These are phyloP conservation scores for Meloe dianella DNA, from an alignment of 2,888 invertebrate genomes.

Conservation along the genomic window DNA sequence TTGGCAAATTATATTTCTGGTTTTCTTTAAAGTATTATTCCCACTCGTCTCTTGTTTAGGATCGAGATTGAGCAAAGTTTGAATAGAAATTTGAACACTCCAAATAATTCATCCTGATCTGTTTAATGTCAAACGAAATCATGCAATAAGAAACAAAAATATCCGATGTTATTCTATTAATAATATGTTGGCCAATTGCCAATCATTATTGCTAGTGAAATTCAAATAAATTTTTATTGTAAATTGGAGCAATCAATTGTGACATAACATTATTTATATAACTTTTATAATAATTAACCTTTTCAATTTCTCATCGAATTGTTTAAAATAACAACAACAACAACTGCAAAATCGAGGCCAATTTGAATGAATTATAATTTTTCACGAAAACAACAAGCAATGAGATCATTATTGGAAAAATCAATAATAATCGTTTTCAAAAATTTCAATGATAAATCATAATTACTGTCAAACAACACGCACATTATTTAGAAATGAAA, in stretches of 20 bases:
- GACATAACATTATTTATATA: constrained; percentile 10
- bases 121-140: constrained; percentile 23
- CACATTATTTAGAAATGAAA: too few relatives aligned
- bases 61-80: neutral
- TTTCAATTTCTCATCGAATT: neutral
- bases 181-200: constrained; percentile 25
- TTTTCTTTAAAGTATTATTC: neutral
- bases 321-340: neutral
- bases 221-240: neutral
- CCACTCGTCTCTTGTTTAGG: too few relatives aligned
- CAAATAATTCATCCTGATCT: constrained; percentile 23
- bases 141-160: constrained; percentile 24
- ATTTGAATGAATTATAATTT: constrained; percentile 10
- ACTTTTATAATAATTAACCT: neutral
- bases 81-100: neutral
- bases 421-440: neutral
- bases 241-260: constrained; percentile 4
- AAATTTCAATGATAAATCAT: neutral
- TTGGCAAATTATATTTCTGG: neutral
- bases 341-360: neutral
- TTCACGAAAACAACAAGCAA: neutral
- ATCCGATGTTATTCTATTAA: constrained; percentile 29
- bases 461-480: neutral
- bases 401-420: neutral
- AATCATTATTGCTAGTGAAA: constrained; percentile 22